These are phyloP conservation scores for Epinotia nisella DNA, from an alignment of 2,888 invertebrate genomes.

Conservation along the genomic window DNA sequence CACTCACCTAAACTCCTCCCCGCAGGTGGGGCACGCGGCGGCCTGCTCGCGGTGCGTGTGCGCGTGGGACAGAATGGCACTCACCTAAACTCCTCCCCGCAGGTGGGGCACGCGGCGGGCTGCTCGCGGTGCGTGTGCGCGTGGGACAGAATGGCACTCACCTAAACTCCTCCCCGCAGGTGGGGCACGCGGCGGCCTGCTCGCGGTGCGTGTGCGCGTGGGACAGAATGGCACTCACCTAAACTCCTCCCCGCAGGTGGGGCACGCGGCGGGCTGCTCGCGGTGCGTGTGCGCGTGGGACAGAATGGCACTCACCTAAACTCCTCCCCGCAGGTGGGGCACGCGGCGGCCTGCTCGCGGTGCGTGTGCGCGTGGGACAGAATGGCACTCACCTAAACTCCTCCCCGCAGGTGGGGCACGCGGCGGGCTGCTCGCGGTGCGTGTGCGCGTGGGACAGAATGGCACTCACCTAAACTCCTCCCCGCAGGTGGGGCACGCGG, in stretches of 20 bases:
- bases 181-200: neutral
- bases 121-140: neutral
- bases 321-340: no score
- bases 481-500: no score
- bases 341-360: no score
- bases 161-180: constrained; percentile 56
- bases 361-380: no score
- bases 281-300: neutral
- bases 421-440: no score
- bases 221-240: neutral
- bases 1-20: constrained; percentile 57
- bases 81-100: constrained; percentile 48
- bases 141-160: constrained; percentile 44
- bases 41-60: no score
- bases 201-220: neutral
- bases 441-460: no score
- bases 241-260: constrained; percentile 53
- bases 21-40: constrained; percentile 17
- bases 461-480: no score
- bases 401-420: no score
- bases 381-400: no score
- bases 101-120: constrained; percentile 53
- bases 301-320: neutral
- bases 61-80: neutral
- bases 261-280: constrained; percentile 49